A percentile compares a stretch with the other conserved stretches of the same genome.
phyloP scores from a whole-genome alignment of 1,140 invertebrate genomes.

The Polypedilum pembai region DNA sequence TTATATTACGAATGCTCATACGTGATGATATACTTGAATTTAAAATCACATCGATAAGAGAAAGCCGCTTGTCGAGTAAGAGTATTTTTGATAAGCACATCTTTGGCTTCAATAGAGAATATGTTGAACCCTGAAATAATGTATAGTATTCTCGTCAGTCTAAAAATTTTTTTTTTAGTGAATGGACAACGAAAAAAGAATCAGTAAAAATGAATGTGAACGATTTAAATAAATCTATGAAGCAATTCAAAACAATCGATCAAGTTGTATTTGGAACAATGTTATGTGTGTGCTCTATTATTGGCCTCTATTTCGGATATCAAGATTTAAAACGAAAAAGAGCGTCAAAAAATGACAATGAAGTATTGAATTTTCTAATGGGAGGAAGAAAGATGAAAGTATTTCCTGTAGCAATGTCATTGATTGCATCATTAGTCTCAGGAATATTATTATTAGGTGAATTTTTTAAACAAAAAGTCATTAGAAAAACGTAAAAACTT shows the following conservation, averaged over 20 bases:
- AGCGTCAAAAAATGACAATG: background rate
- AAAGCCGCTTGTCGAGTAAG: no score
- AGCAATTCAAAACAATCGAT: constrained; percentile 58
- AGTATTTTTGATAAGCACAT: no score
- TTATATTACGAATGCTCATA: no score
- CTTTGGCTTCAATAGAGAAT: no score
- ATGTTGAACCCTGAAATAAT: background rate
- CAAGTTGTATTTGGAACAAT: constrained; percentile 64
- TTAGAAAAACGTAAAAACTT: background rate
- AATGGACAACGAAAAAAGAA: background rate
- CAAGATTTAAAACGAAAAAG: constrained; percentile 43
- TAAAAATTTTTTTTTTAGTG: background rate
- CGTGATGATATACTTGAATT: no score
- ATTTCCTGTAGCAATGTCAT: constrained; percentile 66
- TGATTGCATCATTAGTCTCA: constrained; percentile 69
- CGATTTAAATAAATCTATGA: constrained; percentile 52
- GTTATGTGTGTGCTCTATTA: constrained; percentile 60
- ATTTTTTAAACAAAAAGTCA: background rate
- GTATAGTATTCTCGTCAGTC: background rate
- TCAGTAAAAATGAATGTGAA: constrained; percentile 44
- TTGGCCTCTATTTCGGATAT: constrained; percentile 75
- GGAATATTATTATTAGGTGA: constrained; percentile 61
- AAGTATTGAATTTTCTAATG: constrained; percentile 66
- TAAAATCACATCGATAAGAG: no score
- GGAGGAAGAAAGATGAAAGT: constrained; percentile 71